Conservation (phyloP, 1,140 invertebrate species). For the Zophobas morio region DNA sequence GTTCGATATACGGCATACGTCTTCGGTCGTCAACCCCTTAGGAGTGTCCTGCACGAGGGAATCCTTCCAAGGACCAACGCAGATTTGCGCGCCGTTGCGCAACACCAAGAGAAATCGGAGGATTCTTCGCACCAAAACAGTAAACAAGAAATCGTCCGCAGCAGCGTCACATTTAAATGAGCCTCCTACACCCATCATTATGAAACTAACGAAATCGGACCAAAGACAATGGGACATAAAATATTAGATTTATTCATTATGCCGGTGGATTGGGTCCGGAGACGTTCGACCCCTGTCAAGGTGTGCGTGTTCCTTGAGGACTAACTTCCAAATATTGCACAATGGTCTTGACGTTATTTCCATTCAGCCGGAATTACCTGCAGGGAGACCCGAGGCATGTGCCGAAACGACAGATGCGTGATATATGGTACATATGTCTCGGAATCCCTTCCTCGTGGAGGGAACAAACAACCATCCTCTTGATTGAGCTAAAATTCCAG, state of each 20-base stretch:
- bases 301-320: conserved; percentile 22
- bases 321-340: conserved; percentile 21
- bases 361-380: conserved; percentile 24
- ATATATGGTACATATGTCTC: conserved; percentile 33
- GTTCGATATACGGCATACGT: too few species aligned
- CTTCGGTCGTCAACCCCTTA: too few species aligned
- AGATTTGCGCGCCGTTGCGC: neutral
- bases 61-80: too few species aligned
- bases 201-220: conserved; percentile 15
- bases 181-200: conserved; percentile 1
- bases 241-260: conserved; percentile 23
- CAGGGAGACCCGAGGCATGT: conserved; percentile 21
- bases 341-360: conserved; percentile 19
- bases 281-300: conserved; percentile 21
- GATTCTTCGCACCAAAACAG: neutral
- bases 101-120: neutral
- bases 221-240: conserved; percentile 28
- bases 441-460: conserved; percentile 18
- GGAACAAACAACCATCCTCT: too few species aligned
- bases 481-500: too few species aligned
- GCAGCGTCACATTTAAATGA: conserved; percentile 8
- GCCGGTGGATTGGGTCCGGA: too few species aligned
- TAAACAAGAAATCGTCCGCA: conserved; percentile 2
- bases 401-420: conserved; percentile 30
- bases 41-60: too few species aligned